Percentiles rank a stretch among this genome's conserved stretches.
Evolutionary conservation across 2,888 invertebrate species (phyloP).

Genomic region (Ferrisia virgata): DNA sequence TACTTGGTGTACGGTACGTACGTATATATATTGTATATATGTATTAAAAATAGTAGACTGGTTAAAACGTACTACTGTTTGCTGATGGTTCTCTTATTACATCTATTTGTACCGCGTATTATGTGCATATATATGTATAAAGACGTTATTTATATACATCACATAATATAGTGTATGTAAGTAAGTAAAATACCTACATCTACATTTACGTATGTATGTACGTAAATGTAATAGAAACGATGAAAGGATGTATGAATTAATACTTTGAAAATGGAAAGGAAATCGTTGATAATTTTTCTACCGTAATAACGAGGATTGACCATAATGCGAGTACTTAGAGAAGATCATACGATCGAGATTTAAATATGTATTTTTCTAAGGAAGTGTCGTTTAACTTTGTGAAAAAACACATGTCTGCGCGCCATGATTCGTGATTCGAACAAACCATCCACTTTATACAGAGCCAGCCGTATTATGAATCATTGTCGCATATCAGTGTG

Average conservation of each 20-base stretch:
- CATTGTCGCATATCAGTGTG: background rate
- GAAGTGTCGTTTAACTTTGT: slow-evolving; percentile 1
- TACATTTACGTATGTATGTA: too few relatives aligned
- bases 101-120: too few relatives aligned
- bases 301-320: background rate
- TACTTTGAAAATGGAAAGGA: background rate
- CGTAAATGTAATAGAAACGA: background rate
- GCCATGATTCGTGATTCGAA: background rate
- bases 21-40: too few relatives aligned
- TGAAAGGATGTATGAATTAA: slow-evolving; percentile 19
- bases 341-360: background rate
- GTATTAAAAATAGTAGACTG: too few relatives aligned
- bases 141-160: too few relatives aligned
- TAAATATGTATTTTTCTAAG: background rate
- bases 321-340: background rate
- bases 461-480: background rate
- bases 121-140: too few relatives aligned
- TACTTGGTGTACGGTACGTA: too few relatives aligned
- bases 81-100: too few relatives aligned
- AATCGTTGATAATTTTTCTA: background rate
- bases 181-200: background rate
- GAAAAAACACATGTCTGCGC: background rate
- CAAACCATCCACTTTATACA: background rate
- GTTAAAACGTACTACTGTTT: too few relatives aligned
- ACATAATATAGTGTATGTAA: background rate